A percentile compares a stretch with the other conserved stretches of the same genome.
These are phyloP conservation scores for Clarias laeviceps DNA, from an alignment of 2,797 vertebrate genomes.

Conservation along the genomic window DNA sequence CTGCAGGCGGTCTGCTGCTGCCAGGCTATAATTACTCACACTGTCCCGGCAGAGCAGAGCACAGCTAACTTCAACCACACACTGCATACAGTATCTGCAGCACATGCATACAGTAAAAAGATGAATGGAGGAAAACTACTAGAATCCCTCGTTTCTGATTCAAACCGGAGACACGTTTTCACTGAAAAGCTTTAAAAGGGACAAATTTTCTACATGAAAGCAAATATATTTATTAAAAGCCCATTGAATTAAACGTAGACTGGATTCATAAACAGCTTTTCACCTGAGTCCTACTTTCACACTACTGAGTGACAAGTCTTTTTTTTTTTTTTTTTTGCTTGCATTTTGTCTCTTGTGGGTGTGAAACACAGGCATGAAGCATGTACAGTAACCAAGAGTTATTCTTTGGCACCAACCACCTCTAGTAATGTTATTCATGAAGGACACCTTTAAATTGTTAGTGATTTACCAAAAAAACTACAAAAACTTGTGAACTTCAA, in stretches of 20 bases:
- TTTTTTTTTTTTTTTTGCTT: background rate
- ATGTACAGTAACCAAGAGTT: background rate
- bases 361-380: background rate
- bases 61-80: conserved; percentile 40
- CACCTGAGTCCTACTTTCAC: background rate
- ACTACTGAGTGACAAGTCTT: background rate
- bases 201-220: background rate
- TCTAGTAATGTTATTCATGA: background rate
- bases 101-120: background rate
- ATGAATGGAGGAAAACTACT: background rate
- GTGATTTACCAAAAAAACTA: background rate
- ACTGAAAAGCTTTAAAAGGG: background rate
- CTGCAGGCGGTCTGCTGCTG: conserved; percentile 44
- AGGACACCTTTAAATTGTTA: too few relatives aligned
- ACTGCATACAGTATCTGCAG: background rate
- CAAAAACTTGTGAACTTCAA: too few relatives aligned
- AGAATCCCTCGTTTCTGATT: background rate
- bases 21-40: conserved; percentile 54
- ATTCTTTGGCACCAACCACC: background rate
- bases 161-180: background rate
- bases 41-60: conserved; percentile 24
- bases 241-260: background rate
- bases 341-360: background rate
- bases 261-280: background rate
- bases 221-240: background rate